Evolutionary conservation across 2,888 invertebrate species (phyloP), one percentile per base, ranked within the genome.

Genomic region (Hemicrepidius hirtus): DNA sequence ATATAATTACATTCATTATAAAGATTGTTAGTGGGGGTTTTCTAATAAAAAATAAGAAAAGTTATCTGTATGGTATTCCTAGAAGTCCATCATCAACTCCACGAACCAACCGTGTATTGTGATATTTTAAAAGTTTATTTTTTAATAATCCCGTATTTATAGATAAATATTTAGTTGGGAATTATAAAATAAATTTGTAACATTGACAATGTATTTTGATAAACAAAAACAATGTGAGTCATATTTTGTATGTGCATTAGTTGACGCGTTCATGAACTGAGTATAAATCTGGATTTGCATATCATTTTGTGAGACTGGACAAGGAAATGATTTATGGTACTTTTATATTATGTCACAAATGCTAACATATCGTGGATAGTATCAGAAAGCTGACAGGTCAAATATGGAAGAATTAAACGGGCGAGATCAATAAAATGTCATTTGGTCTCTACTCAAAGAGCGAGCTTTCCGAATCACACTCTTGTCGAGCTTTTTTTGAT

Each of bases 331-430:
- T 53, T 53, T 53, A 53, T 28, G 28, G 13, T 12, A 53, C 53
- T 53, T 53, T 53, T 53, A 53, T 53, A 53, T 53, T 53, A 53
- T 28, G 53, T 53, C 53, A 28, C 53, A 21, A 53, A 53, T 53
- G 53, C 53, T 53, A 53, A 53, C 53, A 53, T 13, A 53, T 53
- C 53, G 53, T 28, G 53, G 13, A 28, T 49, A 49, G 9, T 49
- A 32, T 53, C 28, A 28, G 53, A 53, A 53, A 53, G 53, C 28
- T 53, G 53, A 32, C 53, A 53, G 53, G 28, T 53, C 53, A 53
- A 53, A 53, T 53, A 53, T 28, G 53, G 53, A 53, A 53, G 53
- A 53, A 53, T 53, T 53, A 53, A 53, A 53, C 53, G 53, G 53
- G 53, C 28, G 53, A 53, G 28, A 53, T 53, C 53, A 53, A 53